Conservation (phyloP, 2,113 vertebrate genomes). For the Chaenocephalus aceratus region DNA sequence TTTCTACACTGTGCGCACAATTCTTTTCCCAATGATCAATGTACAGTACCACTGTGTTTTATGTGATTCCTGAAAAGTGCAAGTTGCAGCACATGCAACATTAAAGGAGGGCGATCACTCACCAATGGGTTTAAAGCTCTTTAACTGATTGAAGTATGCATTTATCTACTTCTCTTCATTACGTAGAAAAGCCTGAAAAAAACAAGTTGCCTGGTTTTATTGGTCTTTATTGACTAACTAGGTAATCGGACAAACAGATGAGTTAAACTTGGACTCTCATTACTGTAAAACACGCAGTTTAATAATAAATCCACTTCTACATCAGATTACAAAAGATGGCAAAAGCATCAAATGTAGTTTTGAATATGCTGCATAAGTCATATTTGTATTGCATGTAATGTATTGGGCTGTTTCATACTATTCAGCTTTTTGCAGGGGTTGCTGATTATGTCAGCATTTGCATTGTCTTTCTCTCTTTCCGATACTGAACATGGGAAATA, state of each 20-base stretch:
- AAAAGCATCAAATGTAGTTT: background rate
- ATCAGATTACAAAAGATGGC: background rate
- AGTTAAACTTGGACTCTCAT: background rate
- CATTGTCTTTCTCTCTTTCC: conserved; percentile 53
- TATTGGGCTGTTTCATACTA: conserved; percentile 44
- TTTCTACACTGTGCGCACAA: background rate
- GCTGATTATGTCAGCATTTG: conserved; percentile 72
- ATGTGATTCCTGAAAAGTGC: conserved; percentile 30
- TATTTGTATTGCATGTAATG: conserved; percentile 8
- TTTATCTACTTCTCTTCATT: conserved; percentile 17
- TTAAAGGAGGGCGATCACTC: background rate
- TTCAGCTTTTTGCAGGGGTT: conserved; percentile 55
- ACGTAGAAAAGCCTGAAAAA: background rate
- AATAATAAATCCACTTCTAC: background rate
- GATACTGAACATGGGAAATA: conserved; percentile 62
- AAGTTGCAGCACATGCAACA: conserved; percentile 10
- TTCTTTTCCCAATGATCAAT: conserved; percentile 6
- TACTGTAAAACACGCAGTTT: background rate
- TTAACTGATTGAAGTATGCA: conserved; percentile 27
- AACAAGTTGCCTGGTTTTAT: background rate
- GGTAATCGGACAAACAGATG: background rate
- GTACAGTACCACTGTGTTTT: conserved; percentile 4
- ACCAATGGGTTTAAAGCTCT: conserved; percentile 1
- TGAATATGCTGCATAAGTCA: background rate
- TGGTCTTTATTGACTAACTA: background rate